Conservation (phyloP, 2,797 vertebrate genomes). For the Halcyon badia region DNA sequence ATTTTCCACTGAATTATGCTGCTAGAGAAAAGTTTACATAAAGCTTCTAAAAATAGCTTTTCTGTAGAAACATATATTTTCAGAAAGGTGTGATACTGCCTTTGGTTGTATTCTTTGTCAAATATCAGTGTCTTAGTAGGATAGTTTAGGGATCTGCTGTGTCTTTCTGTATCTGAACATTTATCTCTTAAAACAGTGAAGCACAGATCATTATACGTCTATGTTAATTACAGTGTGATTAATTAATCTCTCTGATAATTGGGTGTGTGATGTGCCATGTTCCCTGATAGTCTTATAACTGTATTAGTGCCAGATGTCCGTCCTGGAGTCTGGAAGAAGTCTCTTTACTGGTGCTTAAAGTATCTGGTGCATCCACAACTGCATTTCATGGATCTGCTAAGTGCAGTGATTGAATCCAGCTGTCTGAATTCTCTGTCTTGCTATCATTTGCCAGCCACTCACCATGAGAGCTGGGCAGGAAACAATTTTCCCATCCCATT, state of each 20-base stretch:
- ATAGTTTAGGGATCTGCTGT: not conserved
- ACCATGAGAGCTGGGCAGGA: not conserved
- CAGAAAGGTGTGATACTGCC: not conserved
- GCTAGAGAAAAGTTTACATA: not conserved
- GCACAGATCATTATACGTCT: not conserved
- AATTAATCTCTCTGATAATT: not conserved
- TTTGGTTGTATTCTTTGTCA: not conserved
- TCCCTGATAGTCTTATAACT: not conserved
- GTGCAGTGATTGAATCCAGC: conserved; percentile 39
- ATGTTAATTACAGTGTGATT: conserved; percentile 18
- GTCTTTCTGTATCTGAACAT: not conserved
- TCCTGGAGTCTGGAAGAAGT: not conserved
- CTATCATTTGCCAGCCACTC: conserved; percentile 45
- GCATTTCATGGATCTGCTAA: not conserved
- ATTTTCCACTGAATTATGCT: not conserved
- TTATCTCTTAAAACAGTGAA: not conserved
- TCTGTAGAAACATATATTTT: not conserved
- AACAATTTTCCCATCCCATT: conserved; percentile 41
- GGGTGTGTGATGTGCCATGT: not conserved
- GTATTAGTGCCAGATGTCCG: not conserved
- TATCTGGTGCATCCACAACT: not conserved
- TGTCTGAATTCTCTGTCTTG: not conserved
- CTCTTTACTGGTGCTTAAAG: not conserved
- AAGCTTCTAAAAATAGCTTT: not conserved
- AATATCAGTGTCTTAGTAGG: not conserved